These are phyloP conservation scores for Poecilia gillii DNA, from an alignment of 2,797 vertebrate species.

Conservation along the genomic window DNA sequence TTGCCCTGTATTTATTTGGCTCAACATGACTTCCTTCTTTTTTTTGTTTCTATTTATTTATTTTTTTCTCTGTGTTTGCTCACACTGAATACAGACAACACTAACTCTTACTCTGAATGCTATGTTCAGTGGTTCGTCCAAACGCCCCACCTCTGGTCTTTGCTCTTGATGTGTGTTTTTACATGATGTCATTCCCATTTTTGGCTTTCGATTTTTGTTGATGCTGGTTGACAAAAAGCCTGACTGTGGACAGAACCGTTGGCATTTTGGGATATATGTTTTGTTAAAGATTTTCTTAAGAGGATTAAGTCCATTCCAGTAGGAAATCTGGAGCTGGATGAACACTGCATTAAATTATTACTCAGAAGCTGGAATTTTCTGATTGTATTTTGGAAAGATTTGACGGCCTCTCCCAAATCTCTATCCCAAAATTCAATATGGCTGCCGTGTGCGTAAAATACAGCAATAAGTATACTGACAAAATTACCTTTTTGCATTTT, in stretches of 20 bases:
- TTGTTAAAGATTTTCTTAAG: conserved; percentile 11
- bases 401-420: not conserved
- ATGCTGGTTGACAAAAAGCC: conserved; percentile 74
- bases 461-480: not conserved
- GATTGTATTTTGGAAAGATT: not conserved
- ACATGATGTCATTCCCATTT: conserved; percentile 67
- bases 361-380: not conserved
- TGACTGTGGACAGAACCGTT: conserved; percentile 48
- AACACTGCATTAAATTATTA: not conserved
- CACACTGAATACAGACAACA: conserved; percentile 86
- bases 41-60: not conserved
- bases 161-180: conserved; percentile 67
- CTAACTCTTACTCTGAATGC: conserved; percentile 80
- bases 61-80: conserved; percentile 73
- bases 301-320: conserved; percentile 2
- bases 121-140: conserved; percentile 66
- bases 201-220: conserved; percentile 64
- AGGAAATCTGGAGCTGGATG: not conserved
- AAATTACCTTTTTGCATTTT: not conserved
- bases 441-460: not conserved
- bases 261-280: conserved; percentile 42
- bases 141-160: conserved; percentile 57
- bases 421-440: not conserved
- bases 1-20: conserved; percentile 71
- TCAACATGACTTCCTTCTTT: conserved; percentile 50